Base-by-base conservation (phyloP, 2,888 invertebrate genomes). In the Cantharis rufa region DNA sequence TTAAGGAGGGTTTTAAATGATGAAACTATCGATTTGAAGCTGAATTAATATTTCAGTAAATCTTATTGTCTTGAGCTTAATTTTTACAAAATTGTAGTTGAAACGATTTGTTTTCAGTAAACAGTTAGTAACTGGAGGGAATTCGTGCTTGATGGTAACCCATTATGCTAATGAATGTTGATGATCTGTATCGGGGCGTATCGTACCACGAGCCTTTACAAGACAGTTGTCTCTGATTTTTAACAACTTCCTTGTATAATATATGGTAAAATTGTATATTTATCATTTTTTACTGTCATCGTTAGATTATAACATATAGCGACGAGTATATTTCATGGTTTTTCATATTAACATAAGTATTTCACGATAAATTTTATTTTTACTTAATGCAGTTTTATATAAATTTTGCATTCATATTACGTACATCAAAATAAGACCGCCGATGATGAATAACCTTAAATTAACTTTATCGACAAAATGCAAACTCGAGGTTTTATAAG, bases 141-240 rank as follows among this genome's bases (percentile, higher is more conserved):
- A 77, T 77, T 77, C 77, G 77, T 77, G 77, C 77, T 77, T 77
- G 74, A 78, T 78, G 70, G 75, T 72, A 78, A 71, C 68, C 75
- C 82, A 83, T 83, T 83, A 83, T 83, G 83, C 80, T 83, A 83
- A 83, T 83, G 83, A 82, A 80, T 80, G 82, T 81, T 83, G 82
- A 82, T 82, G 82, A 81, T 81, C 80, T 81, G 83, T 83, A 82
- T 82, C 83, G 81, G 82, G 81, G 74, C 80, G 83, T 78, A 75
- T 78, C 78, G 75, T 78, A 73, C 78, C 78, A 78, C 78, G 78
- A 78, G 75, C 78, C 48, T 78, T 72, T 72, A 71, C 75, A 72
- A 61, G 66, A 78, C 75, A 71, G 72, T 78, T 77, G 77, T 77
- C 77, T 78, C 78, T 70, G 68, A 72, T 70, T 77, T 72, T 74